These are phyloP conservation scores for Bucorvus abyssinicus DNA, from an alignment of 2,797 vertebrate genomes.

Conservation along the genomic window DNA sequence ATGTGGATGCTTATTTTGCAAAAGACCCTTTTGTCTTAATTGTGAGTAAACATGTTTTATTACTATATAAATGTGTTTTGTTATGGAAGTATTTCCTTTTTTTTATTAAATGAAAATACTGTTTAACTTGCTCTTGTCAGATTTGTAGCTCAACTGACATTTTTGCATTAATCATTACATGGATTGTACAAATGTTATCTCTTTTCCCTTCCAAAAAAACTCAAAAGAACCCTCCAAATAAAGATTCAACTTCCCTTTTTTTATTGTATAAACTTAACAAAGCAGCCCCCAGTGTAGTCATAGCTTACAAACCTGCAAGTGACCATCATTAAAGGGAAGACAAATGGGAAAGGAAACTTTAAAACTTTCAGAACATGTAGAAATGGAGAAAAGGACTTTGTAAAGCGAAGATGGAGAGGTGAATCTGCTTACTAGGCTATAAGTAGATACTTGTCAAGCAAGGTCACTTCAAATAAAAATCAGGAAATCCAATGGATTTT, in stretches of 20 bases:
- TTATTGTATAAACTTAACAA: background rate
- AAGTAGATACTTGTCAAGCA: background rate
- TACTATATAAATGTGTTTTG: background rate
- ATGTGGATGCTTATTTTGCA: background rate
- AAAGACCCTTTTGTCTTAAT: background rate
- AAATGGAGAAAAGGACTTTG: background rate
- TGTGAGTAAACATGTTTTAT: background rate
- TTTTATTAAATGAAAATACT: background rate
- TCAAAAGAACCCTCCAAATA: background rate
- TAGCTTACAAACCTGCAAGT: background rate
- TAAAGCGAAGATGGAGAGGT: background rate
- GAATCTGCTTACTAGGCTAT: background rate
- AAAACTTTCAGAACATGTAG: background rate
- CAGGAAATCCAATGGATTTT: background rate
- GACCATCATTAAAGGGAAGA: background rate
- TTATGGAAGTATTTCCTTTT: background rate
- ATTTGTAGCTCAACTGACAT: background rate
- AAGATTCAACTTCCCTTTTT: background rate
- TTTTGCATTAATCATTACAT: background rate
- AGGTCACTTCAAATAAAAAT: background rate
- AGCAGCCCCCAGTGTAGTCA: rapidly evolving
- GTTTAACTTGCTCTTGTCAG: background rate
- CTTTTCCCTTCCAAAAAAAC: background rate
- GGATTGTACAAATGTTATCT: background rate
- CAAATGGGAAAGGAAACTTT: background rate